Conservation (phyloP, 1,140 invertebrate genomes). For the Battus philenor region DNA sequence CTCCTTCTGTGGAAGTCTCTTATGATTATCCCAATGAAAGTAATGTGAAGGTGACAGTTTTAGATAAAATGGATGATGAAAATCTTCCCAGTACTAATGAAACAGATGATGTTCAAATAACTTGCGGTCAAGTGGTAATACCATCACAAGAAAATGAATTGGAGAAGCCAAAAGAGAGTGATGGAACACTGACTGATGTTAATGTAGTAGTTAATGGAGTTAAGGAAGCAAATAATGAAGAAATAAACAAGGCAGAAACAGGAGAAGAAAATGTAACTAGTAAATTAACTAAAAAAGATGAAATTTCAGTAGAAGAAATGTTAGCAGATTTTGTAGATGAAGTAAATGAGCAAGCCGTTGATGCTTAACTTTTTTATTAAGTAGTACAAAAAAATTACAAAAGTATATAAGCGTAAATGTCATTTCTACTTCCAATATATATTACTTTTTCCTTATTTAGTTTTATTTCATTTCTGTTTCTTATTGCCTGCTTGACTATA, state of each 20-base stretch:
- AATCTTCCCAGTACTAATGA: conserved; percentile 54
- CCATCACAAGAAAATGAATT: conserved; percentile 35
- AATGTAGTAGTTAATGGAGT: not conserved
- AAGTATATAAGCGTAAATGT: no score
- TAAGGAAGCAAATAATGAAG: not conserved
- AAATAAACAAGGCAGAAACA: not conserved
- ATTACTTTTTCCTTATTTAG: no score
- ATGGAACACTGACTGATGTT: conserved; percentile 3
- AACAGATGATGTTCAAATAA: conserved; percentile 59
- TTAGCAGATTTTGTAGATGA: conserved; percentile 70
- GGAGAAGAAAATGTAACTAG: conserved; percentile 10
- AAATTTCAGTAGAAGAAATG: conserved; percentile 57
- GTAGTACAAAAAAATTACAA: no score
- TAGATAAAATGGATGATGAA: conserved; percentile 50
- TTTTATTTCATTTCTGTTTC: no score
- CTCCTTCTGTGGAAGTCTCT: conserved; percentile 41
- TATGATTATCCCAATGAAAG: conserved; percentile 42
- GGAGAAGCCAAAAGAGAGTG: conserved; percentile 23
- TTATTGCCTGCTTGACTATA: no score
- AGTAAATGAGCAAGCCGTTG: conserved; percentile 39
- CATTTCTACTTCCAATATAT: no score
- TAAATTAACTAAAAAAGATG: conserved; percentile 26
- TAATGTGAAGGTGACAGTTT: conserved; percentile 30
- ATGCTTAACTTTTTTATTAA: conserved; percentile 22
- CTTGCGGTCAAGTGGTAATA: conserved; percentile 47